Conservation (phyloP, 2,113 vertebrate species). For the Numenius arquata region DNA sequence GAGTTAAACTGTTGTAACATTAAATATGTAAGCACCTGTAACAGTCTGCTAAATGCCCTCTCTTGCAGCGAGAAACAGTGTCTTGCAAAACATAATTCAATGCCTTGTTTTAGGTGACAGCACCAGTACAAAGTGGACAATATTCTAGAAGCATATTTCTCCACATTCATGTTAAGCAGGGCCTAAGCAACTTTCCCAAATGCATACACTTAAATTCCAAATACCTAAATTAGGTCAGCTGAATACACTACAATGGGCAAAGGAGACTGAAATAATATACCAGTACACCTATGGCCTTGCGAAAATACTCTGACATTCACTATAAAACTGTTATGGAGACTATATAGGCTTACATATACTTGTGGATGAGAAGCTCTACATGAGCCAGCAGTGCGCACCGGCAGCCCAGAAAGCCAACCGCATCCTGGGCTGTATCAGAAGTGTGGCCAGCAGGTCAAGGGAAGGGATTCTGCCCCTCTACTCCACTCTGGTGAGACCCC, state of each 20-base stretch:
- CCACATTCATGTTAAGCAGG: background rate
- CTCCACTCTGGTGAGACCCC: no score
- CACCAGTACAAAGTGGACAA: background rate
- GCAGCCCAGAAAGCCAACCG: no score
- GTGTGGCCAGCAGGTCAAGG: no score
- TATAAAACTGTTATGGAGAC: background rate
- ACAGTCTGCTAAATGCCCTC: background rate
- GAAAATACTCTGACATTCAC: background rate
- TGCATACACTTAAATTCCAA: background rate
- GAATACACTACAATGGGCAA: background rate
- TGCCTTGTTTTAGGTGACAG: background rate
- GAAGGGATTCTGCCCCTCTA: no score
- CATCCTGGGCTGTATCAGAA: no score
- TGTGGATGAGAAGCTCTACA: no score
- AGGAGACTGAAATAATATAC: background rate
- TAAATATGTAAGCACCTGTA: background rate
- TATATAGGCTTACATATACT: no score
- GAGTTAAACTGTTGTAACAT: background rate
- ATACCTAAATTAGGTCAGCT: background rate
- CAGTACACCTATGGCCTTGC: background rate
- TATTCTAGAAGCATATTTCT: background rate
- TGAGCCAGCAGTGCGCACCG: no score
- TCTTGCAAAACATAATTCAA: background rate
- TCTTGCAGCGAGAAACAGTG: fast-evolving
- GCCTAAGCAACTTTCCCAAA: background rate